Base-by-base conservation (phyloP, 2,888 invertebrate genomes). In the Drosophila dives region DNA sequence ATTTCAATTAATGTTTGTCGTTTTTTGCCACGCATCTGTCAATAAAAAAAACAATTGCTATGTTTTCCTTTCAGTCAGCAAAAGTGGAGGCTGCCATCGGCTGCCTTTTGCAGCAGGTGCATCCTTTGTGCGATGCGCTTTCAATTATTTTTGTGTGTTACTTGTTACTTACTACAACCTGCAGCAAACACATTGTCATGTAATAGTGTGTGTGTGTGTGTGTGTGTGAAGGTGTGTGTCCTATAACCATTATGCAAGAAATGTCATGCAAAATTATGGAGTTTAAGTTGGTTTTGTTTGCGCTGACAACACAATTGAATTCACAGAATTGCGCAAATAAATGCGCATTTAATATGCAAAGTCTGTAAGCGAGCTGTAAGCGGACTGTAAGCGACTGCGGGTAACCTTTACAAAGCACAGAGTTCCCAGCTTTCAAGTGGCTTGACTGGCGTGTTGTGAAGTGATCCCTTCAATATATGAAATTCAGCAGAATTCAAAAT, bases 71-170 rank as follows among this genome's bases (percentile, higher is more conserved):
- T 20, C 26, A 23, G 63, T 11, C 36, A 20, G 34, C 17, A 42
- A 36, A 45, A 48, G 17, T 17, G 20, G 17, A 11, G 29, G 12
- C 17, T 15, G 7, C 53, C 32, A 34, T 49, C n/a, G n/a, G 53
- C 29, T 26, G 10, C 2, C 2, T 11, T 54, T 42, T 64, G 68
- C 45, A 38, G 67, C 23, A 6, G 40, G 70, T 29, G 29, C 29
- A 29, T 75, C 80, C 88, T 80, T 83, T 83, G 88, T 75, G 49
- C 64, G 50, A 40, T 29, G 64, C 63, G 59, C 61, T 76, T 72
- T 80, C 89, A 86, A 88, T 85, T 85, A 85, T 81, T 86, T 78
- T 76, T 72, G 76, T 72, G 76, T 65, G 74, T 78, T 80, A 74
- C 74, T 63, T 74, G 63, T 70, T 74, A 67, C 86, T 73, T 70